A percentile compares a stretch with the other conserved stretches of the same genome.
Conservation (phyloP, 2,113 vertebrate genomes). For the Colaptes auratus region DNA sequence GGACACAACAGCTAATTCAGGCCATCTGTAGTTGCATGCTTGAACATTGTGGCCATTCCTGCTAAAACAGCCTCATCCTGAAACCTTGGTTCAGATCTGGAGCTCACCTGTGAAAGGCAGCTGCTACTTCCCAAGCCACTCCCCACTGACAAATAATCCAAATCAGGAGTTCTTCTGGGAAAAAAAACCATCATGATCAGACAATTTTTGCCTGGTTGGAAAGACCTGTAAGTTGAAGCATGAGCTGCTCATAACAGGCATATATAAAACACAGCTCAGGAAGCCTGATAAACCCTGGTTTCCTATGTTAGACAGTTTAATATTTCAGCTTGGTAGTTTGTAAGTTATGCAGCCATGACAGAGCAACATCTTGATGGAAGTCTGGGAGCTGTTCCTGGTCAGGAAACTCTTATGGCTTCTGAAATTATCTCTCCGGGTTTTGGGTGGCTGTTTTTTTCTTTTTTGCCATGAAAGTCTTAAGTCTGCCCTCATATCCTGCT, state of each 20-base stretch:
- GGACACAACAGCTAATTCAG: not conserved
- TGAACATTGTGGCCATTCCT: fast-evolving
- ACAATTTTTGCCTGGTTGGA: not conserved
- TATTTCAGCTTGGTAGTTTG: not conserved
- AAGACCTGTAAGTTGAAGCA: not conserved
- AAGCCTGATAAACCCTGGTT: not conserved
- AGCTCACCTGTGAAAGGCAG: not conserved
- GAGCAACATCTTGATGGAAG: not conserved
- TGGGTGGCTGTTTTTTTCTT: too few relatives aligned
- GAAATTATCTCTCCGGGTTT: too few relatives aligned
- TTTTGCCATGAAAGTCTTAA: not conserved
- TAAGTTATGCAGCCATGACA: not conserved
- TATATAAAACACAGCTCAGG: not conserved
- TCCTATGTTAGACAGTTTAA: not conserved
- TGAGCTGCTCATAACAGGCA: fast-evolving
- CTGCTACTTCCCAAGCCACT: not conserved
- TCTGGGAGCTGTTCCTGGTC: not conserved
- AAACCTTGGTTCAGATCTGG: not conserved
- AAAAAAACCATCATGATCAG: not conserved
- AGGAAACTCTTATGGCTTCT: not conserved
- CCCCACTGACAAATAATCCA: not conserved
- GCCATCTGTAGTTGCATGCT: not conserved
- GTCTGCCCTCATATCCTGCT: not conserved
- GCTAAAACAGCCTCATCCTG: not conserved
- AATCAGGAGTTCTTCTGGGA: not conserved